Evolutionary conservation across 1,140 invertebrate genomes (phyloP).

Genomic region (Patella vulgata): DNA sequence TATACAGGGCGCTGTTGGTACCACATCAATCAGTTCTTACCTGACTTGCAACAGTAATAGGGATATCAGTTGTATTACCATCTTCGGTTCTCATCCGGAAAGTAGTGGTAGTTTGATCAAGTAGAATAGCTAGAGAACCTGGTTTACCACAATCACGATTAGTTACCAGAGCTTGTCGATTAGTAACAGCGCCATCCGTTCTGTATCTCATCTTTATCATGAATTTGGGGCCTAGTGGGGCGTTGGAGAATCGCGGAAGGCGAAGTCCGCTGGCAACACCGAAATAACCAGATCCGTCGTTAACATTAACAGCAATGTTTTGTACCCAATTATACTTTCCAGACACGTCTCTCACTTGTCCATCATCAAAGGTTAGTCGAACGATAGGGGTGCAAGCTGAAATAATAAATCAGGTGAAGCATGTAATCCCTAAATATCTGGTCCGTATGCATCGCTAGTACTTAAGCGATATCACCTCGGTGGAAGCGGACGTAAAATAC

Average conservation of each 20-base stretch:
- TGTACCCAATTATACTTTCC: conserved; percentile 17
- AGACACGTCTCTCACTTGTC: conserved; percentile 20
- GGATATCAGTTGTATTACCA: no score
- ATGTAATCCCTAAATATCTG: no score
- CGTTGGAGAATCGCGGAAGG: conserved; percentile 32
- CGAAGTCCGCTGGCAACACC: conserved; percentile 21
- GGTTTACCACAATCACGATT: conserved; percentile 32
- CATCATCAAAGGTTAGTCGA: conserved; percentile 20
- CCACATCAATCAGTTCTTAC: no score
- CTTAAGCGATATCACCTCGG: no score
- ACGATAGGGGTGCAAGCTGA: conserved; percentile 23
- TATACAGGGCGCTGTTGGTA: no score
- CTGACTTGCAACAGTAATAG: no score
- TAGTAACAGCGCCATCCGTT: not conserved
- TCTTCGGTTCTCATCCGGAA: no score
- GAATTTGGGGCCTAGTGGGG: conserved; percentile 15
- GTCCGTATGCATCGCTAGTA: no score
- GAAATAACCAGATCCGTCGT: conserved; percentile 31
- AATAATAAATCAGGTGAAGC: no score
- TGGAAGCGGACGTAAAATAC: no score
- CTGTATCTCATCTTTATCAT: not conserved
- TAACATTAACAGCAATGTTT: conserved; percentile 25
- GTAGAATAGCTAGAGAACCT: conserved; percentile 23
- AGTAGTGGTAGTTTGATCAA: conserved; percentile 59
- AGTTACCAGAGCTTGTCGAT: conserved; percentile 21